These are phyloP conservation scores for Vultur gryphus DNA, from an alignment of 2,797 vertebrate species.

Conservation along the genomic window DNA sequence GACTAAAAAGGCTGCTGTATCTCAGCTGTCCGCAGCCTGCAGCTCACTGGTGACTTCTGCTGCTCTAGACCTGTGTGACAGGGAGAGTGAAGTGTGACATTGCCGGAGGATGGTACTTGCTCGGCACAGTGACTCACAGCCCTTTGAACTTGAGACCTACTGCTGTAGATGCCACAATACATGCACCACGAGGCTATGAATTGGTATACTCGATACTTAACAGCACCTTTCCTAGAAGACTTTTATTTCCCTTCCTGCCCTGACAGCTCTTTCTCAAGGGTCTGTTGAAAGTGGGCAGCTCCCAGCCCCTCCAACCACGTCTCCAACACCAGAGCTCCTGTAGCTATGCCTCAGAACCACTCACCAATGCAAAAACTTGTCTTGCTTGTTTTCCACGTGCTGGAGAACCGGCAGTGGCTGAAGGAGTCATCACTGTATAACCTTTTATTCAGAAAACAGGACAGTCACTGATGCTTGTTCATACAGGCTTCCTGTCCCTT, in stretches of 20 bases:
- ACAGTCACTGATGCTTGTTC: neutral
- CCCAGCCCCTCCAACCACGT: neutral
- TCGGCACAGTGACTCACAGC: neutral
- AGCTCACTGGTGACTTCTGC: neutral
- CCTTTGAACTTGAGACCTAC: neutral
- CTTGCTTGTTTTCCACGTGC: neutral
- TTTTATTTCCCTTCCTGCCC: neutral
- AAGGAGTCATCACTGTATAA: neutral
- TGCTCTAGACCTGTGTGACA: neutral
- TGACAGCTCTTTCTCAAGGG: neutral
- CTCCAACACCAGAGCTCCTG: neutral
- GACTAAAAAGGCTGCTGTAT: neutral
- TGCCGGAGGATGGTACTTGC: neutral
- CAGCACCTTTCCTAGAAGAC: neutral
- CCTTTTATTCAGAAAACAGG: neutral
- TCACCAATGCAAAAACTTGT: neutral
- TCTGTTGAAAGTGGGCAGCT: neutral
- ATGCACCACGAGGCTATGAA: neutral
- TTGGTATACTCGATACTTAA: neutral
- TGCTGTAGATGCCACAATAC: neutral
- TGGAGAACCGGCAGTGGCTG: neutral
- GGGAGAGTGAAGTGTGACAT: neutral
- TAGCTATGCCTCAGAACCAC: neutral
- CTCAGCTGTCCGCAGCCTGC: neutral
- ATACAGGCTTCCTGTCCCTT: neutral